A percentile compares a stretch with the other conserved stretches of the same genome.
These are phyloP conservation scores for Galerucella calmariensis DNA, from an alignment of 2,888 invertebrate species.

Conservation along the genomic window DNA sequence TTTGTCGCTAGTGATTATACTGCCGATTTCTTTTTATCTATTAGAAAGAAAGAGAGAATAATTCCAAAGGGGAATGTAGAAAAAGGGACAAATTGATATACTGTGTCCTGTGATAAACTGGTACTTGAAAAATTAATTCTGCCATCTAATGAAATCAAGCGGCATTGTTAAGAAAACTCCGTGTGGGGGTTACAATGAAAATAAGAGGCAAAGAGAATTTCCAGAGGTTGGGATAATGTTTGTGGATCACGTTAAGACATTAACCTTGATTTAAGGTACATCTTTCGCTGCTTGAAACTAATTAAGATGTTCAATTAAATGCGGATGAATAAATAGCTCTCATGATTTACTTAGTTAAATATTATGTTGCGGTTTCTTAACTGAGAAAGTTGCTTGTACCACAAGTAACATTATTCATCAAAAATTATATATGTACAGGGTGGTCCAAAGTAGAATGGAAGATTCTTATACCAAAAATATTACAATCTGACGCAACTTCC, in stretches of 20 bases:
- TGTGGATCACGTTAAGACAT: neutral
- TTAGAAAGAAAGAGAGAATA: constrained; percentile 1
- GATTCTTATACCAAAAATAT: too few relatives aligned
- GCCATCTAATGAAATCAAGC: constrained; percentile 30
- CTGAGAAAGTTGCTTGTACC: constrained; percentile 35
- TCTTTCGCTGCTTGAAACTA: neutral
- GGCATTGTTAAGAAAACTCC: constrained; percentile 28
- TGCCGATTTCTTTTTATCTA: constrained; percentile 33
- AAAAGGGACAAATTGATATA: constrained; percentile 33
- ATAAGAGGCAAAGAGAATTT: constrained; percentile 8
- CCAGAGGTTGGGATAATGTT: neutral
- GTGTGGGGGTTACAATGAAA: neutral
- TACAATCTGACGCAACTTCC: too few relatives aligned
- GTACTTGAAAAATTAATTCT: constrained; percentile 31
- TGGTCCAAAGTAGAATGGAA: too few relatives aligned
- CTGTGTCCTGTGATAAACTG: constrained; percentile 23
- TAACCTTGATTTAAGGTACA: too few relatives aligned
- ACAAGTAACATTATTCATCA: constrained; percentile 47
- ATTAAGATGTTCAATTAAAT: constrained; percentile 27
- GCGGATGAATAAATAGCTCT: neutral
- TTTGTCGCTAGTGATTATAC: constrained; percentile 33
- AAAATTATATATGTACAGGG: constrained; percentile 29
- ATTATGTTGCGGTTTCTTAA: constrained; percentile 27
- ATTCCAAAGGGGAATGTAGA: constrained; percentile 4
- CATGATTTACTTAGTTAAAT: neutral